phyloP scores from a whole-genome alignment of 1,140 invertebrate genomes.

The Metaphire vulgaris region DNA sequence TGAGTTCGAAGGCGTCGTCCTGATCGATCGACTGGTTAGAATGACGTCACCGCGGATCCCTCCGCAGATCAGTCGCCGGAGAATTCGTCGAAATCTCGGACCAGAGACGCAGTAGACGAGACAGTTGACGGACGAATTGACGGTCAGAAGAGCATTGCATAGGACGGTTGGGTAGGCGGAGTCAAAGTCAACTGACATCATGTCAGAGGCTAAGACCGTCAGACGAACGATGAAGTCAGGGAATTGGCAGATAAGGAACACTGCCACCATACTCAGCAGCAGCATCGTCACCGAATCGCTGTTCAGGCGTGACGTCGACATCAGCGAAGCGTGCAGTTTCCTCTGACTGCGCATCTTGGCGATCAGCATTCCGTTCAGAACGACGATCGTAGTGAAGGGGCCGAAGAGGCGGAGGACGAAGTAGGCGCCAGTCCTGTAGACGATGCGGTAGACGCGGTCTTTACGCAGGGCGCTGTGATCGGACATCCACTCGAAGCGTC shows the following conservation, averaged over 20 bases:
- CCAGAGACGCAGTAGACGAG: constrained; percentile 15
- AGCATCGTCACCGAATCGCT: constrained; percentile 15
- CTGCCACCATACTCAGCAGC: constrained; percentile 16
- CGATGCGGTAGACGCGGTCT: constrained; percentile 16
- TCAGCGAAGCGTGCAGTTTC: constrained; percentile 9
- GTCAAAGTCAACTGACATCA: background rate
- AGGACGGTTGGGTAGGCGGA: background rate
- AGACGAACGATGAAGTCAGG: constrained; percentile 17
- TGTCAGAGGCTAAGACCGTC: background rate
- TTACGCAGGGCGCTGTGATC: background rate
- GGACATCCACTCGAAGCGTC: background rate
- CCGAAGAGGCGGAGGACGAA: constrained; percentile 18
- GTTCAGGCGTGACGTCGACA: constrained; percentile 5
- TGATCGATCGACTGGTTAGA: too few relatives aligned
- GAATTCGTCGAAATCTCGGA: constrained; percentile 16
- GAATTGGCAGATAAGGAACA: constrained; percentile 19
- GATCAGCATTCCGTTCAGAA: constrained; percentile 14
- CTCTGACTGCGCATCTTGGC: background rate
- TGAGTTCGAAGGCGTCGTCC: too few relatives aligned
- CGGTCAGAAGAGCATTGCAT: constrained; percentile 17
- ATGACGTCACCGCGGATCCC: too few relatives aligned
- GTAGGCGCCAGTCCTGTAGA: constrained; percentile 25
- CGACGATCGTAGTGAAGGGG: constrained; percentile 5
- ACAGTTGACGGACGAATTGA: constrained; percentile 26
- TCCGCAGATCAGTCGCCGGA: constrained; percentile 16